Evolutionary conservation across 2,797 vertebrate genomes (phyloP), one percentile per base, ranked within the genome.

Genomic region (Tinamus major): DNA sequence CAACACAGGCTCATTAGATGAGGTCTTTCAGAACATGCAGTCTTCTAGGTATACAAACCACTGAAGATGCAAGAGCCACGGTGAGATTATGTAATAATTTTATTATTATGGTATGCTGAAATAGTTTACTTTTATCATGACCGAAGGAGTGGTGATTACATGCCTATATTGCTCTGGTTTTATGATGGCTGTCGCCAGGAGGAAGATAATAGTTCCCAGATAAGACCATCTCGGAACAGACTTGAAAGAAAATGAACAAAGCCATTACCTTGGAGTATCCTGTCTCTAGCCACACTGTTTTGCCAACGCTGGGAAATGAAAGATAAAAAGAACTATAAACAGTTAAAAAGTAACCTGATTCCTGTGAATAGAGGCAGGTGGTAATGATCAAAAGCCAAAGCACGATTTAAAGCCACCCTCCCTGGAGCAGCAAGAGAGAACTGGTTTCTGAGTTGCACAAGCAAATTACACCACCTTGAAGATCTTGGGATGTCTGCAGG

Each of bases 291-390:
- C 84, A 71, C 77, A 69, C 27, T 76, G 89, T 86, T 95, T 93
- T 92, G 79, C 79, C 87, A 96, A 6, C 29, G 55, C 69, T 95
- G 92, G 93, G 85, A 94, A 94, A 83, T 86, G 86, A 94, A 92
- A 96, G 92, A 95, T 94, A 95, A 94, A 93, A 95, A 95, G 76
- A 56, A 63, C 91, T 91, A 86, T 91, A 88, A 95, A 93, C 79
- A 74, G 93, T 96, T 96, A 95, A 96, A 95, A 91, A 95, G 95
- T 95, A 96, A 96, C 92, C 67, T 1, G 37, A 92, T 68, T 81
- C 82, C 82, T 92, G 82, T 88, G 85, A 95, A 91, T 24, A 95
- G 59, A 89, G 48, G 93, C 95, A 95, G 90, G 88, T 94, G 92
- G 92, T 70, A 85, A 90, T 24, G 89, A 94, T 89, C 93, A 95